These are phyloP conservation scores for Resseliella maxima DNA, from an alignment of 2,888 invertebrate species.

Conservation along the genomic window DNA sequence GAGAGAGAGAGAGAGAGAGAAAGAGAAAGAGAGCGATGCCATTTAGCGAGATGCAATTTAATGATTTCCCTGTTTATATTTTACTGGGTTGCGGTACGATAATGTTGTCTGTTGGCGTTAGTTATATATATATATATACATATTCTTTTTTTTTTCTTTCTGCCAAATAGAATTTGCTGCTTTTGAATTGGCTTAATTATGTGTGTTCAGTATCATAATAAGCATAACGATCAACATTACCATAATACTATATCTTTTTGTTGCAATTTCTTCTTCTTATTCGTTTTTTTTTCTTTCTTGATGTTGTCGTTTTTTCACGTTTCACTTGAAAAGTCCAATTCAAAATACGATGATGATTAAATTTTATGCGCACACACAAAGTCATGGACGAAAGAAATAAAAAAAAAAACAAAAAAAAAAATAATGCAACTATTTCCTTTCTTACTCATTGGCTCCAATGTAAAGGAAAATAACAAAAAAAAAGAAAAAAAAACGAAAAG, in stretches of 20 bases:
- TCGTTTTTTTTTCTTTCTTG: background rate
- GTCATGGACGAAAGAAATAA: background rate
- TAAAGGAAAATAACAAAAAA: background rate
- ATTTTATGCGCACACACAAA: slow-evolving; percentile 20
- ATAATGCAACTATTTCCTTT: background rate
- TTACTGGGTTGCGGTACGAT: no score
- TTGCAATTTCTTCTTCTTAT: background rate
- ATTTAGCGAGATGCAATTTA: no score
- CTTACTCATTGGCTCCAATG: background rate
- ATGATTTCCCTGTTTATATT: no score
- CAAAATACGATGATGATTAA: slow-evolving; percentile 41
- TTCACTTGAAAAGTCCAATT: background rate
- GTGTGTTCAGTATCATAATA: slow-evolving; percentile 32
- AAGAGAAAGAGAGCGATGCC: no score
- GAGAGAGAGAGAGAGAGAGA: no score
- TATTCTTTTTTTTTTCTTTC: background rate
- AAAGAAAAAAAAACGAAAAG: background rate
- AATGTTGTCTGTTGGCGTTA: no score
- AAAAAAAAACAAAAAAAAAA: background rate
- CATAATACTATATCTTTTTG: slow-evolving; percentile 27
- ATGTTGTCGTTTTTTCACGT: background rate
- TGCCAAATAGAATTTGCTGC: background rate
- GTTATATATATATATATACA: no score
- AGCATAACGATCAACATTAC: slow-evolving; percentile 47
- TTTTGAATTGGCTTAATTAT: slow-evolving; percentile 48